These are phyloP conservation scores for Diplolepis rosae DNA, from an alignment of 2,888 invertebrate species.

Conservation along the genomic window DNA sequence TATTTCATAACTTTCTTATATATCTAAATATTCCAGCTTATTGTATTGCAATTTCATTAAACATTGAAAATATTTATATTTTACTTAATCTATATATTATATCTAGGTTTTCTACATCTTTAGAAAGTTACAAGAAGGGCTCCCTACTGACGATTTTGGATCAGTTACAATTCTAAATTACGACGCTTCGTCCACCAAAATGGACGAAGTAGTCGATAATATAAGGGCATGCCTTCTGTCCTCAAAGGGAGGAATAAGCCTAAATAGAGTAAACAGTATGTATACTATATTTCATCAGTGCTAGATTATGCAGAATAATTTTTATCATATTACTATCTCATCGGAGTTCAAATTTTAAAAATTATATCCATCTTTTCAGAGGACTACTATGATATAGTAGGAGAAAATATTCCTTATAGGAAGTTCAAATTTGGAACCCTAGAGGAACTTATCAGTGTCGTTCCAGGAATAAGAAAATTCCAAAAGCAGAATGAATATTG, in stretches of 20 bases:
- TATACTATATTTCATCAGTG: constrained; percentile 47
- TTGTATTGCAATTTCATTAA: too few relatives aligned
- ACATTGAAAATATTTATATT: too few relatives aligned
- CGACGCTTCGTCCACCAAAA: neutral
- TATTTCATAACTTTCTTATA: too few relatives aligned
- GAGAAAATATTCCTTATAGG: constrained; percentile 79
- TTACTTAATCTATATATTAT: too few relatives aligned
- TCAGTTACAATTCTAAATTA: neutral
- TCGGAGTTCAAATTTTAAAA: neutral
- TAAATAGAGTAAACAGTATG: constrained; percentile 77
- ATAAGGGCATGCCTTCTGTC: constrained; percentile 57
- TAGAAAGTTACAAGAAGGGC: too few relatives aligned
- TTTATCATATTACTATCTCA: neutral
- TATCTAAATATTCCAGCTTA: too few relatives aligned
- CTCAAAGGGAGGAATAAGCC: constrained; percentile 56
- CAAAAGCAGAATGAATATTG: constrained; percentile 75
- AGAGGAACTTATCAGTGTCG: constrained; percentile 77
- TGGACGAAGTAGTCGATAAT: constrained; percentile 48
- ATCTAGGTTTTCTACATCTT: too few relatives aligned
- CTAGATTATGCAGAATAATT: too few relatives aligned
- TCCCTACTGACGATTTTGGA: neutral
- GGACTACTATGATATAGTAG: constrained; percentile 80
- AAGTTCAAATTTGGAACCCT: constrained; percentile 78
- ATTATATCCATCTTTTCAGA: constrained; percentile 61
- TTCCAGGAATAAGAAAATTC: constrained; percentile 77